Evolutionary conservation across 2,888 invertebrate species (phyloP).

Genomic region (Lasioglossum villosulum): DNA sequence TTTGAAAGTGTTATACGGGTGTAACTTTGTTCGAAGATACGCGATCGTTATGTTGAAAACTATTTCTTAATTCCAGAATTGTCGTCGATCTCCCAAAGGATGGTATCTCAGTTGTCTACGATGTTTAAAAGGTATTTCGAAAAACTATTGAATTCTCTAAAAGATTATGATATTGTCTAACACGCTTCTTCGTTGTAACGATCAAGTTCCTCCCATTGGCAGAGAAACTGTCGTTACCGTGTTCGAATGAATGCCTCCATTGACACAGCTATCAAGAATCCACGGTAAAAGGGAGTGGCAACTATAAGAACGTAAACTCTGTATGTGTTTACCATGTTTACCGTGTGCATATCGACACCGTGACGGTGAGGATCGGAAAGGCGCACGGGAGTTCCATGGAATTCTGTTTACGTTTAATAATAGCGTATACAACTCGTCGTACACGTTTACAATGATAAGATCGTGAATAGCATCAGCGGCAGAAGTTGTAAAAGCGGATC

Average conservation of each 20-base stretch:
- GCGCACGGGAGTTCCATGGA: not conserved
- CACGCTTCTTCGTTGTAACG: not conserved
- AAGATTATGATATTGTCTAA: not conserved
- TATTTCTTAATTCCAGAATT: not conserved
- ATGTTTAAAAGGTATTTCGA: not conserved
- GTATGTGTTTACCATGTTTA: not conserved
- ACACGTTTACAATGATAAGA: not conserved
- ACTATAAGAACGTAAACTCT: not conserved
- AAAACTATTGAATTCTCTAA: not conserved
- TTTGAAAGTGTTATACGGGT: too few species aligned
- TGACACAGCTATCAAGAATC: not conserved
- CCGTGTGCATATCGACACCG: not conserved
- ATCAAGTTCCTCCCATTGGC: not conserved
- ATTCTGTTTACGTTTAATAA: slow-evolving; percentile 1
- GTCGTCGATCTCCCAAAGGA: too few species aligned
- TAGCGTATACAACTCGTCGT: not conserved
- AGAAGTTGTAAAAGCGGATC: not conserved
- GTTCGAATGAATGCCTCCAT: not conserved
- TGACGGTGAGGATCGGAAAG: not conserved
- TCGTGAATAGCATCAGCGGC: not conserved
- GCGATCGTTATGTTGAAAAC: not conserved
- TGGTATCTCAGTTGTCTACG: not conserved
- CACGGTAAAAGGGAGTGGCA: not conserved
- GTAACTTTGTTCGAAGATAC: too few species aligned
- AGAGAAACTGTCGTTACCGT: not conserved